These are phyloP conservation scores for Noctua comes DNA, from an alignment of 2,888 invertebrate genomes.

Conservation along the genomic window DNA sequence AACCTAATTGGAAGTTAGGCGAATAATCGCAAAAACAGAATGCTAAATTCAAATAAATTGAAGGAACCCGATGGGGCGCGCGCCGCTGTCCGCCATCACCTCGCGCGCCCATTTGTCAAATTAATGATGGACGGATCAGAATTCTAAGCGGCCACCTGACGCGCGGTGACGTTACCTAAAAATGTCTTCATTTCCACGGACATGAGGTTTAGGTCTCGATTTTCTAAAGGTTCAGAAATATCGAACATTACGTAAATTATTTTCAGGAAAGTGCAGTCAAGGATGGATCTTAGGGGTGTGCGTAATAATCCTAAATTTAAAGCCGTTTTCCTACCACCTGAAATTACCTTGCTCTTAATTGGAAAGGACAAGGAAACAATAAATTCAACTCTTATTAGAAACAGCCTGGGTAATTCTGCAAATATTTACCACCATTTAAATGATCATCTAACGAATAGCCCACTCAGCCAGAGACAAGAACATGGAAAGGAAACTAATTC, in stretches of 20 bases:
- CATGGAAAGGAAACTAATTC: conserved; percentile 58
- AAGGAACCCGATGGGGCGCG: conserved; percentile 70
- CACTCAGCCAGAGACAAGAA: conserved; percentile 41
- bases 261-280: conserved; percentile 29
- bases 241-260: conserved; percentile 39
- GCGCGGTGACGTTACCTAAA: conserved; percentile 65
- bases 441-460: conserved; percentile 40
- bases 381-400: conserved; percentile 32
- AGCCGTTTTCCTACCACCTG: conserved; percentile 1
- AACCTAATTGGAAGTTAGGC: conserved; percentile 70
- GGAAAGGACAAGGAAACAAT: conserved; percentile 29
- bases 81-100: conserved; percentile 71
- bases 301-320: conserved; percentile 13
- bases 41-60: conserved; percentile 76
- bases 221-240: conserved; percentile 21
- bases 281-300: conserved; percentile 36
- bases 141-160: conserved; percentile 79
- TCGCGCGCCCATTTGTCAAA: conserved; percentile 85
- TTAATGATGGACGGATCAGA: conserved; percentile 86
- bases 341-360: conserved; percentile 35
- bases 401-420: conserved; percentile 21
- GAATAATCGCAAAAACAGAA: conserved; percentile 73
- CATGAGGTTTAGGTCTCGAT: conserved; percentile 41
- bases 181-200: conserved; percentile 66
- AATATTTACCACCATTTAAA: conserved; percentile 52